phyloP scores from a whole-genome alignment of 2,797 vertebrate species.

The Mallotus villosus region DNA sequence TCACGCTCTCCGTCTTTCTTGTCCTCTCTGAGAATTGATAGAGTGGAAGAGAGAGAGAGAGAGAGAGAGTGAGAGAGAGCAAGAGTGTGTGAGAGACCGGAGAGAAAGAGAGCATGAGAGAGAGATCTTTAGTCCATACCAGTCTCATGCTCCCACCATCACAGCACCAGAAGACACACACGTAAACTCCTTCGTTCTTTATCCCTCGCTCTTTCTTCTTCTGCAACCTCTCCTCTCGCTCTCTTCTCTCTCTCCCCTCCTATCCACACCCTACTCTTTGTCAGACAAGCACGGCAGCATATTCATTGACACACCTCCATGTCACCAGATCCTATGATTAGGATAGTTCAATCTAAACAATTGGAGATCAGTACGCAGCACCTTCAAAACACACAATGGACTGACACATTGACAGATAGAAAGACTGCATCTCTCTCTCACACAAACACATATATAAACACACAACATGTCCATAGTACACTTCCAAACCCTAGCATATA shows the following conservation, averaged over 20 bases:
- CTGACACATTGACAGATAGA: constrained; percentile 19
- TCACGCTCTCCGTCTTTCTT: too few species aligned
- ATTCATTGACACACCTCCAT: background rate
- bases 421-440: background rate
- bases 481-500: constrained; percentile 50
- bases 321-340: background rate
- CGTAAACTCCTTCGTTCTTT: constrained; percentile 24
- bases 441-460: constrained; percentile 11
- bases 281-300: background rate
- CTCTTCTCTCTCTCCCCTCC: constrained; percentile 1
- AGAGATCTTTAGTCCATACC: constrained; percentile 2
- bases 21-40: too few species aligned
- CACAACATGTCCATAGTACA: background rate
- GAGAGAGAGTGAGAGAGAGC: background rate
- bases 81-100: too few species aligned
- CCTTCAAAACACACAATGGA: constrained; percentile 17
- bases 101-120: background rate
- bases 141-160: background rate
- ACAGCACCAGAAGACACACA: constrained; percentile 19
- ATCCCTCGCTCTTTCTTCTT: constrained; percentile 32
- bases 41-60: background rate
- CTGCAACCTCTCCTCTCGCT: constrained; percentile 4
- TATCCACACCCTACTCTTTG: background rate
- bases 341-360: background rate
- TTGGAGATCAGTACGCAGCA: background rate